Conservation (phyloP, 23 tunicate species). For the Trididemnum nubilum region DNA sequence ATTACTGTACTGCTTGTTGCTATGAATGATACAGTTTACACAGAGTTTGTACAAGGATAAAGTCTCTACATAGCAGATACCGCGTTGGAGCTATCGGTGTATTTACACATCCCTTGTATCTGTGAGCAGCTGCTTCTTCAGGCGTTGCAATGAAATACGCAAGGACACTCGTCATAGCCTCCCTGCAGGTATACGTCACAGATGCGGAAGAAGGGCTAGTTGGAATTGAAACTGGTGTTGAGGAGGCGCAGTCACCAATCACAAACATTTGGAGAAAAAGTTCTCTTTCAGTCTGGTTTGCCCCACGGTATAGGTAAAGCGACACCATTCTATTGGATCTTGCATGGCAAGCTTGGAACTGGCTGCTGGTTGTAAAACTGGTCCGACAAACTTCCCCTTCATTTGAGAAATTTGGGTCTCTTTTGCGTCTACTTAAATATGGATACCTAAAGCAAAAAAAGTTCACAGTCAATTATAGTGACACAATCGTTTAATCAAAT, state of each 20-base stretch:
- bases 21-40: constrained; percentile 16
- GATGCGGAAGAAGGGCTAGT: not conserved
- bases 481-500: no score
- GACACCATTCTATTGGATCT: not conserved
- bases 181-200: not conserved
- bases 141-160: not conserved
- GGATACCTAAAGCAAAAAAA: no score
- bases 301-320: constrained; percentile 4
- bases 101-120: not conserved
- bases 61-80: constrained; percentile 10
- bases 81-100: not conserved
- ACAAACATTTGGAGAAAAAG: not conserved
- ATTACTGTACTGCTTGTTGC: no score
- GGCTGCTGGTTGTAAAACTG: no score
- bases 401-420: no score
- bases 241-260: not conserved
- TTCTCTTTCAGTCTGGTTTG: not conserved
- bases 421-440: no score
- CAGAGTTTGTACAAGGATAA: not conserved
- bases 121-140: not conserved
- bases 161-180: not conserved
- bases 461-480: no score
- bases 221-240: not conserved
- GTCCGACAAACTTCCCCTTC: constrained; percentile 1
- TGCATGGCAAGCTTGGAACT: not conserved